Conservation (phyloP, 2,797 vertebrate genomes). For the Sandelia bainsii region DNA sequence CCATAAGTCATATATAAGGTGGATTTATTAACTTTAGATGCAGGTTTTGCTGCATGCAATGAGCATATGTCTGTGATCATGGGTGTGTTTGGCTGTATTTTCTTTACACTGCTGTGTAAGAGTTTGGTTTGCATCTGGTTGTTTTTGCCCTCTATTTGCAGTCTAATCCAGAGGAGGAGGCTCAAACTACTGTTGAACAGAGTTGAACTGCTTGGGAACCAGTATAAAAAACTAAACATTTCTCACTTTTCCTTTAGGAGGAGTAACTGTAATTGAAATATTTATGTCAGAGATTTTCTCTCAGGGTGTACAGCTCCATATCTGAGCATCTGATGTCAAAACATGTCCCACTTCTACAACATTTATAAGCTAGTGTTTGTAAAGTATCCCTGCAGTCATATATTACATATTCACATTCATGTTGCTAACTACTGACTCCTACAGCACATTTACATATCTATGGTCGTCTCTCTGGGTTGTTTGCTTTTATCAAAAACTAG, state of each 20-base stretch:
- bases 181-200: neutral
- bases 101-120: neutral
- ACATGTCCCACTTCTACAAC: slow-evolving; percentile 1
- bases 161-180: neutral
- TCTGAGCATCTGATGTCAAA: slow-evolving; percentile 24
- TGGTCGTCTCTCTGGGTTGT: neutral
- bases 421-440: neutral
- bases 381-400: slow-evolving; percentile 1
- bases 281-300: neutral
- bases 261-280: neutral
- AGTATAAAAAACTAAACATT: neutral
- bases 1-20: slow-evolving; percentile 31
- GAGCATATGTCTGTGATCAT: slow-evolving; percentile 35
- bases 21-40: slow-evolving; percentile 24
- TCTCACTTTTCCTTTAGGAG: neutral
- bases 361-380: neutral
- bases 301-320: neutral
- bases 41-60: slow-evolving; percentile 18
- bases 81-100: slow-evolving; percentile 2
- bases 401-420: slow-evolving; percentile 7
- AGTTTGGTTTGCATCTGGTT: neutral
- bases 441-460: neutral
- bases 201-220: neutral
- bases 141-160: neutral
- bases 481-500: neutral